Evolutionary conservation across 2,113 vertebrate genomes (phyloP).

Genomic region (Sinocyclocheilus anshuiensis): DNA sequence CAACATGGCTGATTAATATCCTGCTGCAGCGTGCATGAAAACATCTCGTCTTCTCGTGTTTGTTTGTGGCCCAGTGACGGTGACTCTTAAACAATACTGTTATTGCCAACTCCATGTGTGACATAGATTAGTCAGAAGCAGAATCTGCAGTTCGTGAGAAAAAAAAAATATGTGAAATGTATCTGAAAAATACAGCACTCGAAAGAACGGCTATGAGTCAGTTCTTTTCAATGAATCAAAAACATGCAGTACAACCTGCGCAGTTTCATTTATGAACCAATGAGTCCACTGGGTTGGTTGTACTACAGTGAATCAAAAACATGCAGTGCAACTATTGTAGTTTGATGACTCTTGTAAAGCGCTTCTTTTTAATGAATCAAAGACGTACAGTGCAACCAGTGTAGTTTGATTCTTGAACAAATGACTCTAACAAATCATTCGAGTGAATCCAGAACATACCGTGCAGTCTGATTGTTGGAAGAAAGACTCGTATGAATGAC

Average conservation of each 20-base stretch:
- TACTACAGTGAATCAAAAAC: not conserved
- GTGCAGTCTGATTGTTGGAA: no score
- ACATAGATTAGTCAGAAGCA: conserved; percentile 42
- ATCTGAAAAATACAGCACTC: not conserved
- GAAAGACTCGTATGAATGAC: no score
- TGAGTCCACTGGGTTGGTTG: not conserved
- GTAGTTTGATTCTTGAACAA: no score
- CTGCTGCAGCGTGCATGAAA: not conserved
- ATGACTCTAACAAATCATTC: no score
- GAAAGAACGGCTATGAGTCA: not conserved
- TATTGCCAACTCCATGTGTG: conserved; percentile 36
- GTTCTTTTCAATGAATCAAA: not conserved
- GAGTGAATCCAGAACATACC: no score
- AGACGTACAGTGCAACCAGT: no score
- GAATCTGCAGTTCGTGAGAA: not conserved
- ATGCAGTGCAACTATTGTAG: no score
- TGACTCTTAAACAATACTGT: conserved; percentile 43
- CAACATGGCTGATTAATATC: conserved; percentile 48
- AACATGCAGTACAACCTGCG: no score
- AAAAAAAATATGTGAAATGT: not conserved
- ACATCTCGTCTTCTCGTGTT: conserved; percentile 40
- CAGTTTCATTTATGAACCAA: not conserved
- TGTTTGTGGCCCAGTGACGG: conserved; percentile 36
- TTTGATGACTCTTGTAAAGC: no score
- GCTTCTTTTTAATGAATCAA: no score